Evolutionary conservation across 1,140 invertebrate genomes (phyloP), one percentile per base, ranked within the genome.

Genomic region (Drosophila neocordata): DNA sequence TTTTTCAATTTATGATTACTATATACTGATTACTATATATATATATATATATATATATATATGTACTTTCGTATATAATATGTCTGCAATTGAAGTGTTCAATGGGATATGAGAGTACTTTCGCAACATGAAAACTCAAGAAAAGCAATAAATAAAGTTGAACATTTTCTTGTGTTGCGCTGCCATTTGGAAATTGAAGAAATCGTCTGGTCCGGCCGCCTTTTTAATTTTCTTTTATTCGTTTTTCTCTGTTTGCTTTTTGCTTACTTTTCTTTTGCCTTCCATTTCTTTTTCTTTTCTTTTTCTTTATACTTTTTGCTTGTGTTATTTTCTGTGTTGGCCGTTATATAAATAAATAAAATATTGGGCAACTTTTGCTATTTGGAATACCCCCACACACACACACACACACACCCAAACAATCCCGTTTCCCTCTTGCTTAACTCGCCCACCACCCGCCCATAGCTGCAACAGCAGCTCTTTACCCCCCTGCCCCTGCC

Each of bases 261-360:
- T 31, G 27, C 27, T 31, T 31, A 31, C 27, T 31, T 31, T 31
- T 31, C 7, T 15, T 38, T 53, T 41, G 18, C 6, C 34, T 34
- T 31, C 6, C 34, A n/a, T 31, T 35, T 38, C 34, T 18, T 15
- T 20, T 37, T 35, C 34, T 12, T 11, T 22, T 37, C n/a, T 11
- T 38, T 38, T 12, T 31, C 34, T 27, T n/a, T 27, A 38, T 58
- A 13, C 18, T 59, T 59, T 27, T 31, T 41, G 56, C 18, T 37
- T 31, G 8, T 58, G 34, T 31, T 58, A 35, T 20, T 59, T 59
- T 59, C 35, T 59, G 57, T 41, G 38, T 27, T 61, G 58, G 37
- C 58, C 58, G 20, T 61, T 61, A 61, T 44, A 61, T 53, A 53
- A 63, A 63, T 37, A 53, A 63, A 63, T 63, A 53, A 38, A 53